Conservation (phyloP, 1,140 invertebrate species). For the Muscidifurax raptorellus region DNA sequence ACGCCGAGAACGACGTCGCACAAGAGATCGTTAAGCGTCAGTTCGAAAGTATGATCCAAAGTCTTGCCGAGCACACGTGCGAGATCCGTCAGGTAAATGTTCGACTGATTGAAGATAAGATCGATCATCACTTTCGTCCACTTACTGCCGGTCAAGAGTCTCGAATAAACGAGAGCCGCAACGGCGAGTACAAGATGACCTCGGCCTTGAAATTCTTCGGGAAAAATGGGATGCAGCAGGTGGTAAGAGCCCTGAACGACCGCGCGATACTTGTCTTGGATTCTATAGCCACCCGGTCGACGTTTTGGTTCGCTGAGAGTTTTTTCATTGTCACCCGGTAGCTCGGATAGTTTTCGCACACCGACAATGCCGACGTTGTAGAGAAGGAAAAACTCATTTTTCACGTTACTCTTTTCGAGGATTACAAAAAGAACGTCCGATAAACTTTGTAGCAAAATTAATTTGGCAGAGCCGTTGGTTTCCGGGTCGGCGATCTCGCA, state of each 20-base stretch:
- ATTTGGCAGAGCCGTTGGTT: constrained; percentile 59
- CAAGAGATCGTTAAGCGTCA: constrained; percentile 64
- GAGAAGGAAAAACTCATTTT: constrained; percentile 67
- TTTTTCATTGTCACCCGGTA: constrained; percentile 46
- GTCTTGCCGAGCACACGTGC: constrained; percentile 62
- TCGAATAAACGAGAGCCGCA: constrained; percentile 66
- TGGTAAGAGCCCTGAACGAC: constrained; percentile 68
- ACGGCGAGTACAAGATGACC: constrained; percentile 65
- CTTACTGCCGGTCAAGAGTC: constrained; percentile 64
- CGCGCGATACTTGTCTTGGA: constrained; percentile 61
- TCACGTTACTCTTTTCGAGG: constrained; percentile 64
- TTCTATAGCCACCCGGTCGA: constrained; percentile 63
- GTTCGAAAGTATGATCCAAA: constrained; percentile 62
- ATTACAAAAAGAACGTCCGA: constrained; percentile 65
- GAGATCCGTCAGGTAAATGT: constrained; percentile 70
- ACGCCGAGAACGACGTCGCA: constrained; percentile 70
- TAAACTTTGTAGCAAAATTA: constrained; percentile 64
- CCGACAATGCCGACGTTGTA: constrained; percentile 57
- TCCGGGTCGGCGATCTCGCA: constrained; percentile 54
- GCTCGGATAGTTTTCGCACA: constrained; percentile 46
- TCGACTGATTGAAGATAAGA: constrained; percentile 70
- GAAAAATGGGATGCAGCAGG: constrained; percentile 59
- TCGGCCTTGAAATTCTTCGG: constrained; percentile 58
- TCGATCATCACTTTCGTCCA: constrained; percentile 68
- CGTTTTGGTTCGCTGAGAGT: constrained; percentile 45